These are phyloP conservation scores for Catharus ustulatus DNA, from an alignment of 2,797 vertebrate species.

Conservation along the genomic window DNA sequence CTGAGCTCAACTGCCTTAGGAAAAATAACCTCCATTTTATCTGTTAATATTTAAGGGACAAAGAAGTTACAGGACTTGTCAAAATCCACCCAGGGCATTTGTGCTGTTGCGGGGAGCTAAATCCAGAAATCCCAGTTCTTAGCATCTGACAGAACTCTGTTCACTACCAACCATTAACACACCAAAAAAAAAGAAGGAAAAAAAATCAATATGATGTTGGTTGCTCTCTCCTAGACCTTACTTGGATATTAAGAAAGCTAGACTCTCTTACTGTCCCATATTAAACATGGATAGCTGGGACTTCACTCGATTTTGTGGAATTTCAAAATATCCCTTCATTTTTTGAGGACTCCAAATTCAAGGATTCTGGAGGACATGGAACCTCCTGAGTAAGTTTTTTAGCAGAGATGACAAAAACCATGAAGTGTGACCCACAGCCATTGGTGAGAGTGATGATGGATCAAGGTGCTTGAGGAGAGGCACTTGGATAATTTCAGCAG, in stretches of 20 bases:
- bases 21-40: conserved; percentile 9
- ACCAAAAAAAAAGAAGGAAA: background rate
- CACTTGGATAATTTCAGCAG: background rate
- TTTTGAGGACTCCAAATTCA: rapidly evolving
- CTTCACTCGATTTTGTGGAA: background rate
- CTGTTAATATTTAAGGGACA: background rate
- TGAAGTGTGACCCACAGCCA: background rate
- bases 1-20: conserved; percentile 13
- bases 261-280: background rate
- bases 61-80: background rate
- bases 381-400: background rate
- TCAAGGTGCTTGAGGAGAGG: background rate
- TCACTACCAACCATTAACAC: background rate
- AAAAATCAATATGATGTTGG: background rate
- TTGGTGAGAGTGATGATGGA: background rate
- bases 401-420: background rate
- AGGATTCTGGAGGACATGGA: background rate
- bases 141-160: background rate
- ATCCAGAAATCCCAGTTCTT: background rate
- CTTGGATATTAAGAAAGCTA: background rate
- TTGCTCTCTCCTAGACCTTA: background rate
- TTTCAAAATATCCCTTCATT: background rate
- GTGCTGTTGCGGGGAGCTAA: background rate
- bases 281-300: background rate
- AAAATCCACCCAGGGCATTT: background rate